Base-by-base conservation (phyloP, 2,797 vertebrate species). In the Jordanella pulchra region DNA sequence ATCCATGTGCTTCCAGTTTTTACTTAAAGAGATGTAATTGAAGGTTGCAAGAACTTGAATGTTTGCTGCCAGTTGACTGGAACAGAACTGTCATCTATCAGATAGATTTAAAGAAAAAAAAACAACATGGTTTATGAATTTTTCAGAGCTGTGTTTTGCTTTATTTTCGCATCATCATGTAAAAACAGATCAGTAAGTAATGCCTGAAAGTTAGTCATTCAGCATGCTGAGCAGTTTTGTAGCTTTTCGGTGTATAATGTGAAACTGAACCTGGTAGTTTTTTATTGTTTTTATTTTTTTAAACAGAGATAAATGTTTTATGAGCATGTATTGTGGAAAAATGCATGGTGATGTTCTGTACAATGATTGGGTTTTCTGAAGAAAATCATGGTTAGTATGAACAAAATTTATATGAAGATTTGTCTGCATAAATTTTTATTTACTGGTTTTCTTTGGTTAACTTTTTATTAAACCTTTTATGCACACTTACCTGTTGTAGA, bases 1-100 rank as follows among this genome's bases (percentile, higher is more conserved):
- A 81, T 91, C 84, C 18, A 67, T 70, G 89, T 87, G 90, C 92
- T 92, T 93, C 93, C 90, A 90, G 61, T 25, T 45, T 80, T 56
- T 71, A 71, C 70, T 48, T 64, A 71, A 71, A 87, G 27, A 75
- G 66, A 66, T 79, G 73, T 75, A 84, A 75, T 78, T 84, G 79
- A 78, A 88, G 81, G 77, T 70, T 85, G 66, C 64, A 76, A 76
- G 83, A 79, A 83, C 47, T 79, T 79, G 71, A 82, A 75, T 78
- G 71, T 85, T 84, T 74, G 69, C 61, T 25, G 72, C 21, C 58
- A 72, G 64, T 73, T 15, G 7, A 70, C 53, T 79, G 60, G 30
- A 82, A 70, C 56, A 28, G 17, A 10, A 68, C 35, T 39, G 66
- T 81, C 50, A 72, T 1, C 6, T 60, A 75, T 53, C 56, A 9